Conservation (phyloP, 2,113 vertebrate genomes). For the Ameiurus melas region DNA sequence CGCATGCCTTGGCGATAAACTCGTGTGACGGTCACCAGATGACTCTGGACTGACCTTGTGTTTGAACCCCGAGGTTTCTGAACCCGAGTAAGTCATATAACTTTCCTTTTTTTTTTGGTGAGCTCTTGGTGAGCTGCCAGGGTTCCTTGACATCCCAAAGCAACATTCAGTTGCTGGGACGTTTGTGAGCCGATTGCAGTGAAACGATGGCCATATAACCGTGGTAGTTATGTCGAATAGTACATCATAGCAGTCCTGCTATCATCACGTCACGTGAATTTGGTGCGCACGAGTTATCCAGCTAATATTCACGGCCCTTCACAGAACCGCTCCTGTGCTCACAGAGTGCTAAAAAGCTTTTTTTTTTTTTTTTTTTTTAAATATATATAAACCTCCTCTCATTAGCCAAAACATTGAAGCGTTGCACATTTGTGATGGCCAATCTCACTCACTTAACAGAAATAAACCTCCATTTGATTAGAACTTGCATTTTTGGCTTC, state of each 20-base stretch:
- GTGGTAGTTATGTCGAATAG: neutral
- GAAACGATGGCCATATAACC: neutral
- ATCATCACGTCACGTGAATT: neutral
- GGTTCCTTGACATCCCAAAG: neutral
- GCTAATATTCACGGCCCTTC: neutral
- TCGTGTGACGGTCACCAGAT: neutral
- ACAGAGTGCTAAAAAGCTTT: neutral
- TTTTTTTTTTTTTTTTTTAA: no score
- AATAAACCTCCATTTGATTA: constrained; percentile 47
- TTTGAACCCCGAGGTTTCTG: neutral
- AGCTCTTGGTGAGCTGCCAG: neutral
- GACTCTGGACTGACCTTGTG: neutral
- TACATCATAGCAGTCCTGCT: neutral
- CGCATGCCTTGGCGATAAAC: neutral
- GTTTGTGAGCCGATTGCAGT: neutral
- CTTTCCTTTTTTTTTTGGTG: neutral
- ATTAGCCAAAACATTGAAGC: constrained; percentile 46
- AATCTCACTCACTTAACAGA: constrained; percentile 40
- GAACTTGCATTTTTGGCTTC: constrained; percentile 56
- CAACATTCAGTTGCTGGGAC: neutral
- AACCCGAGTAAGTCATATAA: neutral
- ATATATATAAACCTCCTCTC: neutral
- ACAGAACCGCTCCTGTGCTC: neutral
- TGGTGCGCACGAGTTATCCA: neutral
- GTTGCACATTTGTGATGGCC: constrained; percentile 45